A percentile compares a stretch with the other conserved stretches of the same genome.
phyloP scores from a whole-genome alignment of 2,888 invertebrate genomes.

The Hermaeophaga mercurialis region DNA sequence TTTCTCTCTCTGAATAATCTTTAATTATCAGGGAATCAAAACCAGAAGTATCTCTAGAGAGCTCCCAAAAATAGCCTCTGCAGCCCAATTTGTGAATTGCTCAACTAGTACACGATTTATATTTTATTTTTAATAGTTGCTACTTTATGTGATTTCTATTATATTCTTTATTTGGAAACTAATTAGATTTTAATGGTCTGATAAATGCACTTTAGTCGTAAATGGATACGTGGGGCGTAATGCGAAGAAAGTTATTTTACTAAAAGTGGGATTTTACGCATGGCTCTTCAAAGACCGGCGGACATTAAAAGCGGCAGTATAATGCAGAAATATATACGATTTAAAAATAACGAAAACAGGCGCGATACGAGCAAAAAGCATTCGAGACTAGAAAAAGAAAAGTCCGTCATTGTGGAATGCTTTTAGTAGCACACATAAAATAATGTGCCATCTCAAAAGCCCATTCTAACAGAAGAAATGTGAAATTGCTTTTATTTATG shows the following conservation, averaged over 20 bases:
- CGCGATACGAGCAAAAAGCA: constrained; percentile 21
- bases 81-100: no score
- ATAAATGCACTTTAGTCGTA: no score
- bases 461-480: constrained; percentile 28
- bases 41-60: no score
- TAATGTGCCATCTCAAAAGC: constrained; percentile 24
- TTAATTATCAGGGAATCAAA: no score
- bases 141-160: no score
- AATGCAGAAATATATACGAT: constrained; percentile 20
- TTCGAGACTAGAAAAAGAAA: constrained; percentile 27
- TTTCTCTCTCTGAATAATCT: no score
- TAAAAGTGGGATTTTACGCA: constrained; percentile 12
- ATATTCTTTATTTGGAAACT: no score
- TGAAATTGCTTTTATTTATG: constrained; percentile 29
- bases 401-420: constrained; percentile 27
- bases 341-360: constrained; percentile 22
- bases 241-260: neutral
- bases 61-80: no score
- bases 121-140: no score
- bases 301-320: constrained; percentile 11
- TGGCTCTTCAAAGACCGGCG: constrained; percentile 7
- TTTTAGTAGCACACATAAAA: constrained; percentile 29
- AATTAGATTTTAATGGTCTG: no score
- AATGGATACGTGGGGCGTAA: neutral
- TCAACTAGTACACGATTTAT: no score